phyloP scores from a whole-genome alignment of 1,140 invertebrate species.

The Caligus rogercresseyi region DNA sequence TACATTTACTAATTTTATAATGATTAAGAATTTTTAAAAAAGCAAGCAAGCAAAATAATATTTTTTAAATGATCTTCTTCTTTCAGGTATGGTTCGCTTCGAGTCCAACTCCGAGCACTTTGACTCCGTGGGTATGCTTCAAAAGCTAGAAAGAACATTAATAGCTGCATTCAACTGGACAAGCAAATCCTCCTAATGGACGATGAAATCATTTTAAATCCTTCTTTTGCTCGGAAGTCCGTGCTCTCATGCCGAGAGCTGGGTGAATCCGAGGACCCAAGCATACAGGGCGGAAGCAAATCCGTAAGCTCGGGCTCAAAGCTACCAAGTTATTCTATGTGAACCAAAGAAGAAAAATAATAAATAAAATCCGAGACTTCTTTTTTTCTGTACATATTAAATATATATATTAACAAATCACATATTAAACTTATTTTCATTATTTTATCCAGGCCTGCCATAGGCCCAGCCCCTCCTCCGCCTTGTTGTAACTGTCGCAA shows the following conservation, averaged over 20 bases:
- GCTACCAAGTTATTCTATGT: not conserved
- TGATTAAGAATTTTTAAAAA: too few species aligned
- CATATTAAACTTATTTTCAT: constrained; percentile 37
- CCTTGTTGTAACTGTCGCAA: constrained; percentile 93
- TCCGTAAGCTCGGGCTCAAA: not conserved
- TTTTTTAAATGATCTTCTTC: too few species aligned
- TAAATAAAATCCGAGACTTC: too few species aligned
- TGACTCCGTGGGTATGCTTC: constrained; percentile 65
- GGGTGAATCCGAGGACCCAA: not conserved
- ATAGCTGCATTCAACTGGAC: constrained; percentile 22
- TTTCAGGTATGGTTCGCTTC: constrained; percentile 74
- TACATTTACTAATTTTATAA: too few species aligned
- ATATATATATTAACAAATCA: not conserved
- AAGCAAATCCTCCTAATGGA: constrained; percentile 58
- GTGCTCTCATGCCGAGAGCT: not conserved
- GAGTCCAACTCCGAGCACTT: constrained; percentile 90
- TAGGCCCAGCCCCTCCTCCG: constrained; percentile 42
- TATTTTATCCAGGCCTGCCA: constrained; percentile 49
- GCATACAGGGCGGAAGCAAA: not conserved
- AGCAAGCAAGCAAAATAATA: too few species aligned
- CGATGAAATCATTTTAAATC: constrained; percentile 77
- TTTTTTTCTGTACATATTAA: not conserved
- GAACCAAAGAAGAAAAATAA: not conserved
- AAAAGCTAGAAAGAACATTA: constrained; percentile 52
- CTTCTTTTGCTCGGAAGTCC: constrained; percentile 58